Conservation (phyloP, 1,140 invertebrate species). For the Brevipalpus yothersi region DNA sequence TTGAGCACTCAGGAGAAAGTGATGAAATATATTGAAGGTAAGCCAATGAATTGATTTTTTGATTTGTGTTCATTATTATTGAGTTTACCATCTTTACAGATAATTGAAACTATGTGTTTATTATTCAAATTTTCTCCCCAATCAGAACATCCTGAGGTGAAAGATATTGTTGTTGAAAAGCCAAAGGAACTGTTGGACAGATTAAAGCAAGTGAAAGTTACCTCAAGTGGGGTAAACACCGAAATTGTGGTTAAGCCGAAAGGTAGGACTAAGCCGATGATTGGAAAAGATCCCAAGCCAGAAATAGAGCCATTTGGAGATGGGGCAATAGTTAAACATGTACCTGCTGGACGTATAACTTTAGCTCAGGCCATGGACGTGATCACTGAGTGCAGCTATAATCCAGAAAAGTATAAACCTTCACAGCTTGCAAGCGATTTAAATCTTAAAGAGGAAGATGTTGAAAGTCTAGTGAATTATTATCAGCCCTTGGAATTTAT, state of each 20-base stretch:
- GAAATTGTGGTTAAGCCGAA: neutral
- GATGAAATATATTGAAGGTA: too few relatives aligned
- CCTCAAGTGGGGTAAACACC: neutral
- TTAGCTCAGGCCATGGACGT: constrained; percentile 25
- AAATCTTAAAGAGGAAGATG: neutral
- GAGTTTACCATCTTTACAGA: too few relatives aligned
- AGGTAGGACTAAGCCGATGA: neutral
- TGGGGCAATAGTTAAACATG: constrained; percentile 14
- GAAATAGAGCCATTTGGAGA: constrained; percentile 21
- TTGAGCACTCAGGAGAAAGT: too few relatives aligned
- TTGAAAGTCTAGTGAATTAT: too few relatives aligned
- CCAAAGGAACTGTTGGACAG: neutral
- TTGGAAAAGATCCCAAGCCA: neutral
- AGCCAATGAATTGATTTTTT: too few relatives aligned
- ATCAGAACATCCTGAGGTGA: neutral
- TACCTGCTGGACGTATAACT: constrained; percentile 19
- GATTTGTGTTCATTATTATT: too few relatives aligned
- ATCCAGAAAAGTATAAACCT: constrained; percentile 27
- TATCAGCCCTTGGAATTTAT: too few relatives aligned
- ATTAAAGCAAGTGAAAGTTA: neutral
- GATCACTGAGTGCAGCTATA: constrained; percentile 29
- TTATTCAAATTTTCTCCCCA: too few relatives aligned
- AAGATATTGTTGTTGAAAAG: neutral
- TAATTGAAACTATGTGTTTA: too few relatives aligned
- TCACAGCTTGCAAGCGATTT: constrained; percentile 18